Conservation (phyloP, 23 tunicate species). For the Diplosoma virens region DNA sequence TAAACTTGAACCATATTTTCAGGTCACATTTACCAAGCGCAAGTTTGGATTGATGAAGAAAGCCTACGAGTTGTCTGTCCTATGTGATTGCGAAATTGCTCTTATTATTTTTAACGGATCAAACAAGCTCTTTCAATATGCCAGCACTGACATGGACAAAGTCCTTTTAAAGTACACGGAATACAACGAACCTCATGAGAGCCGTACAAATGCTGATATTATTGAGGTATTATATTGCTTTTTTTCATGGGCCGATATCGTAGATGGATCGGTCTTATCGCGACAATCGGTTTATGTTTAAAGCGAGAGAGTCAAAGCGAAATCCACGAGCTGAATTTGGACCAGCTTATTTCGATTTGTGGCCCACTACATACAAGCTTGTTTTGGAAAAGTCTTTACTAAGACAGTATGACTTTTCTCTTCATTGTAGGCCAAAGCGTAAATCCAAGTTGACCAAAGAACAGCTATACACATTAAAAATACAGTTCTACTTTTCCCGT, state of each 20-base stretch:
- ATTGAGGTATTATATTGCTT: conserved; percentile 61
- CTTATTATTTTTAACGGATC: conserved; percentile 98
- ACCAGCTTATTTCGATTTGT: too few species aligned
- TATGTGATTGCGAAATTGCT: conserved; percentile 99
- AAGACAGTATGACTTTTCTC: too few species aligned
- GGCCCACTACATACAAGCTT: too few species aligned
- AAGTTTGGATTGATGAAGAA: conserved; percentile 99
- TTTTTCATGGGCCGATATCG: neutral
- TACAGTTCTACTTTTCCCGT: too few species aligned
- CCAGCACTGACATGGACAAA: conserved; percentile 99
- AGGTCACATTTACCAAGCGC: conserved; percentile 99
- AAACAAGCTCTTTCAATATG: conserved; percentile 98
- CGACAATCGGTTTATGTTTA: too few species aligned
- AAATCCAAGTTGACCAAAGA: too few species aligned
- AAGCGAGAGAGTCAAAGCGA: too few species aligned
- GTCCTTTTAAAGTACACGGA: conserved; percentile 97
- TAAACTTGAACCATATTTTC: too few species aligned
- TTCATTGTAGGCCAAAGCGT: too few species aligned
- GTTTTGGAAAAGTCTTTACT: too few species aligned
- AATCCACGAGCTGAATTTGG: too few species aligned
- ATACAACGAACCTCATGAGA: conserved; percentile 98
- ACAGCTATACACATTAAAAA: too few species aligned
- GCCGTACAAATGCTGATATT: conserved; percentile 98
- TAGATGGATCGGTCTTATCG: neutral
- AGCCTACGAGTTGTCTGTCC: conserved; percentile 96